These are phyloP conservation scores for Nudaria mundana DNA, from an alignment of 2,888 invertebrate species.

Conservation along the genomic window DNA sequence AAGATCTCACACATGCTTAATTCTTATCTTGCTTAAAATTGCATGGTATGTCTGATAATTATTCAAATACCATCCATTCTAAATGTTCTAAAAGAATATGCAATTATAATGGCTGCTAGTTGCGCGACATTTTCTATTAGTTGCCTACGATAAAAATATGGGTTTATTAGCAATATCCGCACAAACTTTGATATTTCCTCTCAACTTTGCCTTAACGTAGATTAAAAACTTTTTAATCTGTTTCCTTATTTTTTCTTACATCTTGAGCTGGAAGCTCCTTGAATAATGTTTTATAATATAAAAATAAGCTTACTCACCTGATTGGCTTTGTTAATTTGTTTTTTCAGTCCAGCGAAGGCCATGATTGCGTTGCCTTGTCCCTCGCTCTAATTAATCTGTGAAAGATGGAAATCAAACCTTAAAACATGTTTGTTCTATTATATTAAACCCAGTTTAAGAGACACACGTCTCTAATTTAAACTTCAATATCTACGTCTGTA, in stretches of 20 bases:
- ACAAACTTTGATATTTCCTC: constrained; percentile 34
- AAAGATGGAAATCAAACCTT: constrained; percentile 23
- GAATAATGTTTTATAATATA: constrained; percentile 17
- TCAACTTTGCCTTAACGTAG: constrained; percentile 34
- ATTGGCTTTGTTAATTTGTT: constrained; percentile 99
- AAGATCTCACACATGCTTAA: too few species aligned
- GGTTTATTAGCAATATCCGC: constrained; percentile 6
- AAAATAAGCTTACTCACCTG: constrained; percentile 84
- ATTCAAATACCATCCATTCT: too few species aligned
- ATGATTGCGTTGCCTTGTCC: constrained; percentile 79
- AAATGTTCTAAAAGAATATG: too few species aligned
- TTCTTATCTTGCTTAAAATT: too few species aligned
- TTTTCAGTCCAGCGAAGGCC: constrained; percentile 99
- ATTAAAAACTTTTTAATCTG: constrained; percentile 50
- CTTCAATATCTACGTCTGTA: too few species aligned
- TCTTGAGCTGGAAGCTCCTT: constrained; percentile 14
- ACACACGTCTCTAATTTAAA: too few species aligned
- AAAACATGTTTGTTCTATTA: not conserved
- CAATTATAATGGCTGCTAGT: too few species aligned
- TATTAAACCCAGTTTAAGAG: too few species aligned
- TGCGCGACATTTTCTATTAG: too few species aligned
- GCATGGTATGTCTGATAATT: too few species aligned
- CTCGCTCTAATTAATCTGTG: constrained; percentile 44
- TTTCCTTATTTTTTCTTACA: constrained; percentile 27
- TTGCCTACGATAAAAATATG: not conserved